Evolutionary conservation across 2,113 vertebrate species (phyloP).

Genomic region (Helogale parvula): DNA sequence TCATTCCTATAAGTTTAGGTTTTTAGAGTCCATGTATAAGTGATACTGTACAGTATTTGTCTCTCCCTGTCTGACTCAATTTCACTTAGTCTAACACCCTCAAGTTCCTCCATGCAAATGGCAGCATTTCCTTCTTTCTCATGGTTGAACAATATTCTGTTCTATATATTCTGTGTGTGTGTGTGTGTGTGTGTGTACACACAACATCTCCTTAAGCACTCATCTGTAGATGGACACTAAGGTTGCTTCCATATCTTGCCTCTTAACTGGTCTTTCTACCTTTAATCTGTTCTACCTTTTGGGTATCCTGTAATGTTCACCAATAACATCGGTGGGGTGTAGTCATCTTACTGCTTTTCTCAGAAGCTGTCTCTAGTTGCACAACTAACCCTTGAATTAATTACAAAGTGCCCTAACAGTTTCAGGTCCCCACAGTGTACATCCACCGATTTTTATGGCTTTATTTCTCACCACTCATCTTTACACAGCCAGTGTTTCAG

Average conservation of each 20-base stretch:
- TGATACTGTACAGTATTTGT: neutral
- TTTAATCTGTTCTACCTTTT: neutral
- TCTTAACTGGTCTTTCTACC: neutral
- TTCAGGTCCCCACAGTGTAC: neutral
- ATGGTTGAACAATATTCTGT: neutral
- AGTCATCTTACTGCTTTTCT: neutral
- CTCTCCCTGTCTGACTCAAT: neutral
- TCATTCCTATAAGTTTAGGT: neutral
- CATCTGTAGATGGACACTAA: neutral
- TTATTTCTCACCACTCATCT: neutral
- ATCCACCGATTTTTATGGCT: neutral
- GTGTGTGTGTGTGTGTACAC: too few species aligned
- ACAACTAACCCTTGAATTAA: neutral
- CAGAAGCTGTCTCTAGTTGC: neutral
- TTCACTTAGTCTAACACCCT: neutral
- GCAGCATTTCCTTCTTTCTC: neutral
- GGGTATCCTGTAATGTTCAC: neutral
- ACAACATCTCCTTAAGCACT: neutral
- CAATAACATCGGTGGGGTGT: neutral
- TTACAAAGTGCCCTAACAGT: neutral
- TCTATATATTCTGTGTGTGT: neutral
- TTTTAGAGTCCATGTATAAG: neutral
- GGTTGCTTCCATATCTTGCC: neutral
- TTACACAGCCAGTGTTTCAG: neutral
- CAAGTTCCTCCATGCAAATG: neutral